A percentile compares a stretch with the other conserved stretches of the same genome.
phyloP scores from a whole-genome alignment of 2,113 vertebrate species.

The Anarrhichthys ocellatus region DNA sequence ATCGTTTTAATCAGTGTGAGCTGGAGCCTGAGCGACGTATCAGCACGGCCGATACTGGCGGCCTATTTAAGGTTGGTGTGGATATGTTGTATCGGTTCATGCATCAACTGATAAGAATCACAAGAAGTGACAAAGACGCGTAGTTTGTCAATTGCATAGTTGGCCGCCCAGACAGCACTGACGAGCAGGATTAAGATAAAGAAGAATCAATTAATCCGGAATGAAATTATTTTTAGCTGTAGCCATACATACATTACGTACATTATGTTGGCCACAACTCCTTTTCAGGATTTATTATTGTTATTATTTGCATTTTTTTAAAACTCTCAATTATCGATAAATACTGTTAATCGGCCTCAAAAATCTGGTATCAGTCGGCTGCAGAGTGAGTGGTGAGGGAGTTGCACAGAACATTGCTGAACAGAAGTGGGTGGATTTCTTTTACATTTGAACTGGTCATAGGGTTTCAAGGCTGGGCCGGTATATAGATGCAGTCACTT shows the following conservation, averaged over 20 bases:
- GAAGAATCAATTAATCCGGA: neutral
- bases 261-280: neutral
- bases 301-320: neutral
- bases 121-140: neutral
- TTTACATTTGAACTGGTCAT: conserved; percentile 36
- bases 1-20: conserved; percentile 40
- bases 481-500: conserved; percentile 13
- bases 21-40: neutral
- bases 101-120: neutral
- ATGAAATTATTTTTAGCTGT: neutral
- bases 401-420: conserved; percentile 13
- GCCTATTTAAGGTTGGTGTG: neutral
- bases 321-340: neutral
- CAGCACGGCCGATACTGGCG: neutral
- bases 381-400: neutral
- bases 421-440: conserved; percentile 11
- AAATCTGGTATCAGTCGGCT: neutral
- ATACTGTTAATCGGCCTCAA: neutral
- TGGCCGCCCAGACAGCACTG: neutral
- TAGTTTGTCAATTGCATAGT: neutral
- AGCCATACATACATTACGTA: neutral
- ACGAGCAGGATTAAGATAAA: neutral
- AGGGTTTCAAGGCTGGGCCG: conserved; percentile 6
- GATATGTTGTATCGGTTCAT: neutral
- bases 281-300: neutral